Conservation (phyloP, 2,888 invertebrate genomes). For the Ctenicera cuprea region DNA sequence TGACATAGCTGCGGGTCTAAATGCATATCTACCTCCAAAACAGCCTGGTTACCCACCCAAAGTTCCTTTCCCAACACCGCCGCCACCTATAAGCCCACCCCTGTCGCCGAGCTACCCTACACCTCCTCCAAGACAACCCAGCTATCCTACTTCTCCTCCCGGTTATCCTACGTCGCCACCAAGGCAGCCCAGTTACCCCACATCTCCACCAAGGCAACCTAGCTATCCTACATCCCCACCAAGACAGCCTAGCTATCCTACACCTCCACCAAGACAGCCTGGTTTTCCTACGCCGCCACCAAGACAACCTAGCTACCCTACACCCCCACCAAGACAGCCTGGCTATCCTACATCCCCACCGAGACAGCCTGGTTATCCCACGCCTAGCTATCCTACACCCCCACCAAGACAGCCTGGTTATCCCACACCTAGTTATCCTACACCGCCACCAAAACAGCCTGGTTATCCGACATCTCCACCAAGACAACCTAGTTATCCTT, state of each 20-base stretch:
- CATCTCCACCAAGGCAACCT: constrained; percentile 30
- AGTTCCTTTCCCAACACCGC: constrained; percentile 77
- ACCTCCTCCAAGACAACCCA: constrained; percentile 43
- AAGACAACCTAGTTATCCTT: too few relatives aligned
- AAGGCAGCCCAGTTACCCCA: constrained; percentile 23
- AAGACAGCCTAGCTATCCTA: constrained; percentile 26
- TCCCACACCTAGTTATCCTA: constrained; percentile 42
- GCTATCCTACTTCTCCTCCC: constrained; percentile 20
- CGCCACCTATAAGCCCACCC: constrained; percentile 57
- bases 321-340: constrained; percentile 28
- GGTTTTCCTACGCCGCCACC: constrained; percentile 34
- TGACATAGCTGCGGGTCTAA: constrained; percentile 79
- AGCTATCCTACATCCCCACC: constrained; percentile 41
- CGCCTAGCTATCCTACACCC: constrained; percentile 35
- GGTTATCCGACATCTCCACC: constrained; percentile 38
- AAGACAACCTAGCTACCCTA: constrained; percentile 34
- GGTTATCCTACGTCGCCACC: constrained; percentile 14
- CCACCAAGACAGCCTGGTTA: constrained; percentile 38
- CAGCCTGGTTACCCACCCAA: constrained; percentile 84
- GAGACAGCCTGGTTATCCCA: constrained; percentile 40
- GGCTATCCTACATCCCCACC: constrained; percentile 43
- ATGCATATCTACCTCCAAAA: constrained; percentile 85
- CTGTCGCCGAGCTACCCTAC: constrained; percentile 56
- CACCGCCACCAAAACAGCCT: constrained; percentile 33
- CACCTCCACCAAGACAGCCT: constrained; percentile 3